Base-by-base conservation (phyloP, 2,888 invertebrate genomes). In the Sphaerophoria taeniata region DNA sequence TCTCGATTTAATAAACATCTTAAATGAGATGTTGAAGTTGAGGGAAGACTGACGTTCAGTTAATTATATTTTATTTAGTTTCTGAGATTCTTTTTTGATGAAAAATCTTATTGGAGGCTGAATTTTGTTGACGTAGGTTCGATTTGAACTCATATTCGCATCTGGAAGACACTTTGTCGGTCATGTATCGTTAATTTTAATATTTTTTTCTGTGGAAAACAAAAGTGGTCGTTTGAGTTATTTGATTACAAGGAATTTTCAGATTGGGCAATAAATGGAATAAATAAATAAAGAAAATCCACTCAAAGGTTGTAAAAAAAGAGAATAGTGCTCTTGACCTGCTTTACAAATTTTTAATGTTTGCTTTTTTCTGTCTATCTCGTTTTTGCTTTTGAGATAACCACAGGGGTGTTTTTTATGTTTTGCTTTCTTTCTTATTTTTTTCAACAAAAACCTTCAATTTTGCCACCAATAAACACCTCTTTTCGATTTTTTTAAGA, bases 171-270 rank as follows among this genome's bases (percentile, higher is more conserved):
- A 16, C 75, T 61, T 39, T 39, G 6, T 39, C 39, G 67, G 60
- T 65, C 3, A 80, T 75, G 58, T 67, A 67, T 71, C 39, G 39
- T 69, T 69, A 31, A 63, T 31, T 63, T 43, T 31, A 24, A 16
- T 39, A 58, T 33, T n/a, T 33, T 34, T 33, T 14, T 6, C 3
- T 34, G 67, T 36, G 6, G 33, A 11, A 47, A 14, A 4, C 9
- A 33, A 63, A 43, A 47, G 47, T 63, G 33, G 31, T 9, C 11
- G 12, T 60, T 60, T 16, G 6, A 2, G 16, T 47, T 5, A 39
- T 61, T 61, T 43, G 24, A 43, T 43, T 60, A 16, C 16, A 14
- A 12, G 5, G 43, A 6, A 16, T 36, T 56, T 36, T 36, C 0
- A 39, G 3, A 60, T 39, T 39, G 12, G 0, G 9, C 14, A 36